A percentile compares a stretch with the other conserved stretches of the same genome.
These are phyloP conservation scores for Odontomyia ornata DNA, from an alignment of 2,888 invertebrate species.

Conservation along the genomic window DNA sequence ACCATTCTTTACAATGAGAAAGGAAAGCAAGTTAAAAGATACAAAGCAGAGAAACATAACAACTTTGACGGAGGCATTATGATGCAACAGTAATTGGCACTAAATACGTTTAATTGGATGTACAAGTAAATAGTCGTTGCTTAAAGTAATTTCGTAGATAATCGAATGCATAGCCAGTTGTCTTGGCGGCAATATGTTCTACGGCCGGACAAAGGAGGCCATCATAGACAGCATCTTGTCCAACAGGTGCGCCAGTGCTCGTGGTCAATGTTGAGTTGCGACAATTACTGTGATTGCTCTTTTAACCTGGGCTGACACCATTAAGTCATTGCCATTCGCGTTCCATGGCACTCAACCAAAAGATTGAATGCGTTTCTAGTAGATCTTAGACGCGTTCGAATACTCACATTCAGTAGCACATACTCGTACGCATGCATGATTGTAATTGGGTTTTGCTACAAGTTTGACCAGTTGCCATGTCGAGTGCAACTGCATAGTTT, in stretches of 20 bases:
- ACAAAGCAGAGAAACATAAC: slow-evolving; percentile 2
- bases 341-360: neutral
- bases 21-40: neutral
- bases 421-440: neutral
- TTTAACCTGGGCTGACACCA: neutral
- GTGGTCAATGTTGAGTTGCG: slow-evolving; percentile 37
- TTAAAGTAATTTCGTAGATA: neutral
- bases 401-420: too few species aligned
- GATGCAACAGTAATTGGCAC: slow-evolving; percentile 1
- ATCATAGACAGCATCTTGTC: neutral
- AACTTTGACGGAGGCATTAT: slow-evolving; percentile 14
- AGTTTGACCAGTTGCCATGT: neutral
- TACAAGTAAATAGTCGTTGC: neutral
- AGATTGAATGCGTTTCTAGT: neutral
- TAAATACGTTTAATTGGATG: slow-evolving; percentile 5
- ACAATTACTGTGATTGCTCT: slow-evolving; percentile 14
- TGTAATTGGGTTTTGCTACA: neutral
- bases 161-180: slow-evolving; percentile 16
- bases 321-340: slow-evolving; percentile 16
- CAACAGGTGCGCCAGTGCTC: neutral
- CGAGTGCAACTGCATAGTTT: neutral
- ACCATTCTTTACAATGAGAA: slow-evolving; percentile 13
- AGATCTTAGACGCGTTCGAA: too few species aligned
- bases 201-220: neutral
- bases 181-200: too few species aligned